Conservation (phyloP, 2,113 vertebrate genomes). For the Tor tambroides region DNA sequence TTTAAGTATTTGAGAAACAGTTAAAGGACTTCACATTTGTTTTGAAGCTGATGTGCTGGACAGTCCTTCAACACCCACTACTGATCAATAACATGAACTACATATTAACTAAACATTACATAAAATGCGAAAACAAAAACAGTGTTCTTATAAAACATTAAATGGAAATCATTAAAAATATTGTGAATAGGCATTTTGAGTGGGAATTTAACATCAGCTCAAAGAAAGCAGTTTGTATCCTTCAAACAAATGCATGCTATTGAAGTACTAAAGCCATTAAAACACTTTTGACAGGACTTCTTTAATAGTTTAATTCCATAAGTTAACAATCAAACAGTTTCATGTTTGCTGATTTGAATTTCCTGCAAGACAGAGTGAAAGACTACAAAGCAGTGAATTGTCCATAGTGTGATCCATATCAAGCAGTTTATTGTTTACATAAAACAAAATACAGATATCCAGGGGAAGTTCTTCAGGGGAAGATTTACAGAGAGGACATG, state of each 20-base stretch:
- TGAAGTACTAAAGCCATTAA: neutral
- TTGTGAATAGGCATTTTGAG: neutral
- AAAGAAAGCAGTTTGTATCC: neutral
- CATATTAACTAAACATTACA: neutral
- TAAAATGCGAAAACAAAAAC: neutral
- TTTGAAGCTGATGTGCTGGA: neutral
- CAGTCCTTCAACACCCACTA: neutral
- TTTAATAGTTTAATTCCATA: slow-evolving; percentile 26
- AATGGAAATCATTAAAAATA: neutral
- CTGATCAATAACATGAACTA: slow-evolving; percentile 6
- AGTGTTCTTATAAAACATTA: neutral
- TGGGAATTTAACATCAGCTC: neutral
- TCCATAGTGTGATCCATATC: slow-evolving; percentile 37
- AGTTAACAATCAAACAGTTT: slow-evolving; percentile 24
- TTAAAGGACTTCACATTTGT: neutral
- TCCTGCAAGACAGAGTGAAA: too few species aligned
- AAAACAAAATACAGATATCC: slow-evolving; percentile 68
- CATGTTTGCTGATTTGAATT: too few species aligned
- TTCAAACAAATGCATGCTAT: neutral
- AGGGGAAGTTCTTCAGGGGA: slow-evolving; percentile 54
- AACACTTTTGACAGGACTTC: neutral
- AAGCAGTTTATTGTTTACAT: slow-evolving; percentile 75
- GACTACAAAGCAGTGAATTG: slow-evolving; percentile 15
- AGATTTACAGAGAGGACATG: slow-evolving; percentile 62
- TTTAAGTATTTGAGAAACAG: neutral